These are phyloP conservation scores for Atractosteus spatula DNA, from an alignment of 2,113 vertebrate species.

Conservation along the genomic window DNA sequence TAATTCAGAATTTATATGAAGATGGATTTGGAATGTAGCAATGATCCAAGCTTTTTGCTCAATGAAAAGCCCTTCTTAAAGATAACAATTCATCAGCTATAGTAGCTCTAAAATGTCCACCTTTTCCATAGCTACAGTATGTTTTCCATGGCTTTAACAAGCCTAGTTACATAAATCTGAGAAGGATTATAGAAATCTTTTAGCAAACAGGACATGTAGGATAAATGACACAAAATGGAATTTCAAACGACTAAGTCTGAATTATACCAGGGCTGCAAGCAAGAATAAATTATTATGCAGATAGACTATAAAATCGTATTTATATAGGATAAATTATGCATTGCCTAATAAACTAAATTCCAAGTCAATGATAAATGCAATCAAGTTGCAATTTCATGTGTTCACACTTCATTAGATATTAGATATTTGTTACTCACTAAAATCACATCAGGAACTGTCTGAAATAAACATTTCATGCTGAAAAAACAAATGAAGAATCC, in stretches of 20 bases:
- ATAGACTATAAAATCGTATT: conserved; percentile 60
- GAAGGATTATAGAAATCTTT: conserved; percentile 34
- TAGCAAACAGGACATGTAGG: conserved; percentile 24
- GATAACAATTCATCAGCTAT: neutral
- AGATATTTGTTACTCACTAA: conserved; percentile 36
- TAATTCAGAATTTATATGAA: neutral
- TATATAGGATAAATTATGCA: conserved; percentile 69
- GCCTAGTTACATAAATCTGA: conserved; percentile 6
- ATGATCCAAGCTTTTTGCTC: too few species aligned
- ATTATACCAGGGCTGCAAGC: conserved; percentile 58
- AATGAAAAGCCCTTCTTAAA: too few species aligned
- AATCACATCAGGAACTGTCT: conserved; percentile 36
- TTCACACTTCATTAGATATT: conserved; percentile 57
- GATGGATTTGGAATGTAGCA: too few species aligned
- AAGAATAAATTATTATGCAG: conserved; percentile 51
- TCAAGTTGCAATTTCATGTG: conserved; percentile 36
- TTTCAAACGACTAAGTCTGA: conserved; percentile 38
- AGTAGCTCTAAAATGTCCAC: neutral
- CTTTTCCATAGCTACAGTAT: neutral
- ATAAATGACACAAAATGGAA: neutral
- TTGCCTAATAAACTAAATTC: conserved; percentile 57
- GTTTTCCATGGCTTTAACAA: neutral
- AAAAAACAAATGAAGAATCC: neutral
- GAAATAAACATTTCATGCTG: neutral
- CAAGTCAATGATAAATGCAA: conserved; percentile 63